phyloP scores from a whole-genome alignment of 1,140 invertebrate species.

The Drosophila virilis region DNA sequence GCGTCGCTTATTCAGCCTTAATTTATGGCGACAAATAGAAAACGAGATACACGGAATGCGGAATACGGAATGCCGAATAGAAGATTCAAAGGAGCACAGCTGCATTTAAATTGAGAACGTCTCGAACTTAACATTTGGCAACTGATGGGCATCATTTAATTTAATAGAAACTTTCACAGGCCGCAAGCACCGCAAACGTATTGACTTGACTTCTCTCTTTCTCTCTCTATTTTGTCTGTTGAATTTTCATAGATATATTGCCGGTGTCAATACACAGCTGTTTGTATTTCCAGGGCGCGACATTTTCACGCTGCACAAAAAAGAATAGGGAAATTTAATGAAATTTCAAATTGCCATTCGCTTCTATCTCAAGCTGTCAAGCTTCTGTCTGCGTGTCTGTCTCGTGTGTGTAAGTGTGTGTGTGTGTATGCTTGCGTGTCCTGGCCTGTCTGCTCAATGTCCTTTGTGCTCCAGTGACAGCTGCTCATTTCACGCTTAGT shows the following conservation, averaged over 20 bases:
- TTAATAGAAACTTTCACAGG: slow-evolving; percentile 56
- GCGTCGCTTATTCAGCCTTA: slow-evolving; percentile 54
- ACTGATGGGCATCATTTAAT: slow-evolving; percentile 57
- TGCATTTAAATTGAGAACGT: slow-evolving; percentile 31
- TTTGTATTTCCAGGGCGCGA: slow-evolving; percentile 47
- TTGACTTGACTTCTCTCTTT: slow-evolving; percentile 15
- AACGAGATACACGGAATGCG: background rate
- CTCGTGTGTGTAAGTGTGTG: slow-evolving; percentile 14
- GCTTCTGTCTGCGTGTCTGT: slow-evolving; percentile 33
- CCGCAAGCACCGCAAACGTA: slow-evolving; percentile 27
- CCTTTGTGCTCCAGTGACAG: slow-evolving; percentile 76
- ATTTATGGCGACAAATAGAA: slow-evolving; percentile 52
- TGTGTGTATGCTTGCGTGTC: slow-evolving; percentile 34
- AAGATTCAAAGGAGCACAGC: slow-evolving; percentile 1
- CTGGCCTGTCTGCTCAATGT: slow-evolving; percentile 40
- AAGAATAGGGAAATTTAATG: slow-evolving; percentile 76
- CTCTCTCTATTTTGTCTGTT: background rate
- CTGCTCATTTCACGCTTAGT: slow-evolving; percentile 80
- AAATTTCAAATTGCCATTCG: slow-evolving; percentile 78
- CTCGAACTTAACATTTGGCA: slow-evolving; percentile 23
- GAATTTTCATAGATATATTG: background rate
- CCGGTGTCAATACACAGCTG: slow-evolving; percentile 52
- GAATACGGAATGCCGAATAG: background rate
- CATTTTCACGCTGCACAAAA: slow-evolving; percentile 40
- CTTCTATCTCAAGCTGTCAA: slow-evolving; percentile 61